phyloP scores from a whole-genome alignment of 1,140 invertebrate genomes.

The Drosophila malerkotliana region DNA sequence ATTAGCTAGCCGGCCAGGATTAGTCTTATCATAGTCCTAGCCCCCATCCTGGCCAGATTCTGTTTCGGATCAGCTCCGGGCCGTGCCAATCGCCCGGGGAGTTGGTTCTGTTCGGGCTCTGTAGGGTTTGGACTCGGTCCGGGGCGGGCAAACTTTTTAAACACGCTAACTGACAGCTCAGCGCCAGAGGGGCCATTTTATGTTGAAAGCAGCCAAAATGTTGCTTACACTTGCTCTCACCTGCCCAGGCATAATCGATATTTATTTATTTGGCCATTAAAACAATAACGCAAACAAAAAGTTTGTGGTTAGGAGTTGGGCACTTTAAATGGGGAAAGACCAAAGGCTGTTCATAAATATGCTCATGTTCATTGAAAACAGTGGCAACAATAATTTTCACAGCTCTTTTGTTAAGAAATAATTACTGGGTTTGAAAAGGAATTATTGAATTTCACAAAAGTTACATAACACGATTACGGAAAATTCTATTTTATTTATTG shows the following conservation, averaged over 20 bases:
- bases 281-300: conserved; percentile 52
- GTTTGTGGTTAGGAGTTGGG: conserved; percentile 9
- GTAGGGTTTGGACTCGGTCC: not conserved
- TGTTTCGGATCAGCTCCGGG: conserved; percentile 28
- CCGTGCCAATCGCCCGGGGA: conserved; percentile 55
- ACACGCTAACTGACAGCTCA: conserved; percentile 67
- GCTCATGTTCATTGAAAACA: conserved; percentile 21
- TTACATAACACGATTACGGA: not conserved
- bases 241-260: conserved; percentile 64
- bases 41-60: conserved; percentile 13
- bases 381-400: not conserved
- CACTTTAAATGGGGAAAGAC: conserved; percentile 3
- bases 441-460: not conserved
- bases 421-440: not conserved
- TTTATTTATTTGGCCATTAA: conserved; percentile 71
- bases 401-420: not conserved
- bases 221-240: conserved; percentile 38
- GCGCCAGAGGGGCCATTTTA: conserved; percentile 53
- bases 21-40: conserved; percentile 58
- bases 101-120: conserved; percentile 14
- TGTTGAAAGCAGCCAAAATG: conserved; percentile 51
- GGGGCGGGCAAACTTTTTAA: conserved; percentile 56
- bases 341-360: conserved; percentile 26
- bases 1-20: conserved; percentile 58
- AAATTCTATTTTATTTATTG: conserved; percentile 12